A percentile compares a stretch with the other conserved stretches of the same genome.
Conservation (phyloP, 2,113 vertebrate genomes). For the Megaleporinus macrocephalus region DNA sequence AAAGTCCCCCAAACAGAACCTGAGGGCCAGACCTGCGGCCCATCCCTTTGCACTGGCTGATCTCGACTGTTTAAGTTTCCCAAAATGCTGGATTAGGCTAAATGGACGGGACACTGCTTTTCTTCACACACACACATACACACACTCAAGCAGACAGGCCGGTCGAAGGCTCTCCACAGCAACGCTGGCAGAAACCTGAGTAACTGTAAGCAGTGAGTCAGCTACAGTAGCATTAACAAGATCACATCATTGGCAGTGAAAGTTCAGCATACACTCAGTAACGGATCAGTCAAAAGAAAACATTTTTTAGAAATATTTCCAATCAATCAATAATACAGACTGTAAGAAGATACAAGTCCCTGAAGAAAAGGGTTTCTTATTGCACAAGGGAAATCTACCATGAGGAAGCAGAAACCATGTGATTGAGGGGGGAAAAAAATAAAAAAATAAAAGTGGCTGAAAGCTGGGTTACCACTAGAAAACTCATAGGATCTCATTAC, state of each 20-base stretch:
- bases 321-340: conserved; percentile 38
- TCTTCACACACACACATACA: background rate
- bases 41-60: background rate
- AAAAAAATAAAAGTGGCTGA: background rate
- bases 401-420: conserved; percentile 14
- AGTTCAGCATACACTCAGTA: conserved; percentile 1
- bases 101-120: conserved; percentile 3
- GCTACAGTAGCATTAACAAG: conserved; percentile 28
- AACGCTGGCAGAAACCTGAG: conserved; percentile 52
- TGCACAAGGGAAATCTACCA: conserved; percentile 42
- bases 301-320: conserved; percentile 36
- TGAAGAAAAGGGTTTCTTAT: conserved; percentile 43
- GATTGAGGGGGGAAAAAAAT: background rate
- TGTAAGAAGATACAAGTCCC: conserved; percentile 38
- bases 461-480: background rate
- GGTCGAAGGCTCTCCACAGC: background rate
- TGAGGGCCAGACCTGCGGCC: background rate
- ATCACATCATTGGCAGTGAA: conserved; percentile 20
- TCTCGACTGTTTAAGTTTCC: background rate
- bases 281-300: conserved; percentile 37
- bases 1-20: background rate
- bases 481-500: background rate
- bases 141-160: background rate
- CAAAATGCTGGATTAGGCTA: background rate
- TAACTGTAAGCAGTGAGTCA: conserved; percentile 53